Percentiles rank a stretch among this genome's conserved stretches.
phyloP scores from a whole-genome alignment of 2,113 vertebrate species.

The Calidris pugnax region DNA sequence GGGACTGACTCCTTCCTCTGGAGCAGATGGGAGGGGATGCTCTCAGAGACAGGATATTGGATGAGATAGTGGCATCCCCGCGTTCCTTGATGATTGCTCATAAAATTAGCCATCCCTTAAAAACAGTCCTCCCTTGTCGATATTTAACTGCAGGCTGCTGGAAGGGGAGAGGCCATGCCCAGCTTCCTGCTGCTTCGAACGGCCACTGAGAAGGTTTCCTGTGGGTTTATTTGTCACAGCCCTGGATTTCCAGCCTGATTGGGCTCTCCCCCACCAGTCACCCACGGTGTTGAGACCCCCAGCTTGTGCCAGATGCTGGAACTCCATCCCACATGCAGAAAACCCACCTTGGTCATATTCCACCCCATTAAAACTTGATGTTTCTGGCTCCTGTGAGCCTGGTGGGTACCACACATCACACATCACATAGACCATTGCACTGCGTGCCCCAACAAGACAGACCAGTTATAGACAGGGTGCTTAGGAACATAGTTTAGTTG shows the following conservation, averaged over 20 bases:
- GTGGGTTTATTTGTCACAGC: neutral
- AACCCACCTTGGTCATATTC: neutral
- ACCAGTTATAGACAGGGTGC: neutral
- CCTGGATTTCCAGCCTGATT: neutral
- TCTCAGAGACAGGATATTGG: constrained; percentile 68
- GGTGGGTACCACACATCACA: neutral
- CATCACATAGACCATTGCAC: fast-evolving
- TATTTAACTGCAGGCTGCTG: neutral
- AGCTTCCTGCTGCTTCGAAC: neutral
- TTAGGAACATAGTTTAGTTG: neutral
- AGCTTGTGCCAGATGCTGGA: fast-evolving
- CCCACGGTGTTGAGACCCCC: fast-evolving
- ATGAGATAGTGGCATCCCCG: constrained; percentile 36
- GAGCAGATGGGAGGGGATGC: constrained; percentile 31
- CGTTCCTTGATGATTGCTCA: constrained; percentile 48
- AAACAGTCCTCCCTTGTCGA: constrained; percentile 44
- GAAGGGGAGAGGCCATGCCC: neutral
- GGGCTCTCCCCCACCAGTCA: neutral
- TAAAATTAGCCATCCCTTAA: constrained; percentile 45
- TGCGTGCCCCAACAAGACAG: neutral
- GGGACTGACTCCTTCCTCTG: constrained; percentile 50
- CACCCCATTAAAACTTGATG: neutral
- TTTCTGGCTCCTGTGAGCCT: neutral
- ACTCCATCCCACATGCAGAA: fast-evolving
- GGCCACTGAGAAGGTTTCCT: neutral